phyloP scores from a whole-genome alignment of 2,797 vertebrate genomes.

The Clarias pachynema region DNA sequence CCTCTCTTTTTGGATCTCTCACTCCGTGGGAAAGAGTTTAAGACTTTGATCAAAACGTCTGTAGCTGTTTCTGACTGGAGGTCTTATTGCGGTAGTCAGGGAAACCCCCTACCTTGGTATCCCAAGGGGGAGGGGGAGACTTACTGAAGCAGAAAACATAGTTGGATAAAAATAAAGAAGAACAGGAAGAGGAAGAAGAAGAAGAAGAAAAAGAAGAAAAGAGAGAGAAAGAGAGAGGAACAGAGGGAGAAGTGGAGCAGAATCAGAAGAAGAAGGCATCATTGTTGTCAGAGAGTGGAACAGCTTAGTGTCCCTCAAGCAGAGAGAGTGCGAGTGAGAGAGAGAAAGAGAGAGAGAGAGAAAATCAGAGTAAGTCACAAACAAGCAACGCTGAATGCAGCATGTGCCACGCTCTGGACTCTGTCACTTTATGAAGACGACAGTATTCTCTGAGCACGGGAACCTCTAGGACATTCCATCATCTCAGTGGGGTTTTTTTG shows the following conservation, averaged over 20 bases:
- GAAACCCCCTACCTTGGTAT: constrained; percentile 17
- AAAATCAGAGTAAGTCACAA: constrained; percentile 6
- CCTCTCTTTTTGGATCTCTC: background rate
- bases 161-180: constrained; percentile 11
- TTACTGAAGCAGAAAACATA: constrained; percentile 21
- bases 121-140: constrained; percentile 29
- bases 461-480: constrained; percentile 15
- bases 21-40: constrained; percentile 3
- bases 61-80: constrained; percentile 16
- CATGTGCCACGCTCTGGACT: constrained; percentile 7
- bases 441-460: constrained; percentile 3
- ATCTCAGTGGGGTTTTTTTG: background rate
- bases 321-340: constrained; percentile 36
- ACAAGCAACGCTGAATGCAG: constrained; percentile 12
- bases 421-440: constrained; percentile 25
- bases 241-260: constrained; percentile 23
- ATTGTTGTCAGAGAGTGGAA: constrained; percentile 18
- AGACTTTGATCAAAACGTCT: background rate
- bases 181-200: constrained; percentile 22
- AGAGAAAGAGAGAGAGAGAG: background rate
- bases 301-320: constrained; percentile 48
- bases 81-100: constrained; percentile 17
- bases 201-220: constrained; percentile 10
- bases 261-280: constrained; percentile 31
- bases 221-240: background rate